These are phyloP conservation scores for Tenthredo notha DNA, from an alignment of 2,888 invertebrate genomes.

Conservation along the genomic window DNA sequence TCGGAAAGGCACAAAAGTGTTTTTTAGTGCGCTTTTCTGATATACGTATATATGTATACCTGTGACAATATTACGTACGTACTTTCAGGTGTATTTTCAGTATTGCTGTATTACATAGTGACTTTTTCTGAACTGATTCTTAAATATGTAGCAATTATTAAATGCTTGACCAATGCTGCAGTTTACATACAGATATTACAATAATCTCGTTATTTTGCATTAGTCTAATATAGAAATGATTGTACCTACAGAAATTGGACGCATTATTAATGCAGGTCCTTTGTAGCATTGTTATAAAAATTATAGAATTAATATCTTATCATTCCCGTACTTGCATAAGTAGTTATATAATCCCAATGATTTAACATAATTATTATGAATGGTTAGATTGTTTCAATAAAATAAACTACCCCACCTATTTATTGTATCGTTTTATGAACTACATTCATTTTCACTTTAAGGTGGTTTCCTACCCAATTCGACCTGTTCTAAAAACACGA, in stretches of 20 bases:
- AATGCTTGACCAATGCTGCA: background rate
- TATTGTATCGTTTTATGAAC: background rate
- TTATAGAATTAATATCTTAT: background rate
- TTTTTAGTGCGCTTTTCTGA: background rate
- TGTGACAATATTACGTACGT: background rate
- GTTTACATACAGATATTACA: background rate
- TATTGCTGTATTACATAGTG: slow-evolving; percentile 21
- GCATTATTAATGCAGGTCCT: background rate
- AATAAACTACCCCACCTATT: background rate
- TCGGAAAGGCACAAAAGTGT: background rate
- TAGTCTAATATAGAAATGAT: background rate
- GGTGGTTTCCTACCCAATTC: no score
- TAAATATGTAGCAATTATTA: background rate
- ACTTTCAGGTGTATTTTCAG: background rate
- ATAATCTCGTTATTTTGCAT: background rate
- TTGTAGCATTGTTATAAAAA: background rate
- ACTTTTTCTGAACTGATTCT: background rate
- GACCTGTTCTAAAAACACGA: no score
- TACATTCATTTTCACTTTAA: no score
- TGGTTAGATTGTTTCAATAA: background rate
- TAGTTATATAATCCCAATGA: background rate
- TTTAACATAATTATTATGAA: background rate
- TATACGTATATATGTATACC: background rate
- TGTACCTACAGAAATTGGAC: slow-evolving; percentile 5
- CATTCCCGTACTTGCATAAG: background rate